Conservation (phyloP, 1,140 invertebrate genomes). For the Apolygus lucorum region DNA sequence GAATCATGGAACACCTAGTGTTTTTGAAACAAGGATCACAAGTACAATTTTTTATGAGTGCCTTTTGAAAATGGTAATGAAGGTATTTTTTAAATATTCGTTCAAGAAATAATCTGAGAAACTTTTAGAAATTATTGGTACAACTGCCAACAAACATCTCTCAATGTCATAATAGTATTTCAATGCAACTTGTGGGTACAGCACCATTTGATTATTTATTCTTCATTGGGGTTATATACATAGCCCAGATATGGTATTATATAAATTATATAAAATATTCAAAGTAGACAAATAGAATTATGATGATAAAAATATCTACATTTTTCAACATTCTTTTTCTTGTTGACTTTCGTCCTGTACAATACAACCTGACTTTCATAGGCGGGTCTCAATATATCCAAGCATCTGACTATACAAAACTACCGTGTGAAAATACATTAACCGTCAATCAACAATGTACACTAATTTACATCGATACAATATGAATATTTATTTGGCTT, state of each 20-base stretch:
- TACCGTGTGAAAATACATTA: slow-evolving; percentile 7
- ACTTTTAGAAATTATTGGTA: too few species aligned
- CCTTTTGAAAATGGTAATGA: too few species aligned
- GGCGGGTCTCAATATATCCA: not conserved
- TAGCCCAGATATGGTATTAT: not conserved
- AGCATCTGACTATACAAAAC: slow-evolving; percentile 14
- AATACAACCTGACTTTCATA: slow-evolving; percentile 8
- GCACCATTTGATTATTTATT: too few species aligned
- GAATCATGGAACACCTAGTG: too few species aligned
- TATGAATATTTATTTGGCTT: slow-evolving; percentile 26
- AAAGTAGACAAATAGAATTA: slow-evolving; percentile 5
- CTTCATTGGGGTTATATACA: not conserved
- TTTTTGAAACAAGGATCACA: too few species aligned
- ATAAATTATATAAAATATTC: slow-evolving; percentile 10
- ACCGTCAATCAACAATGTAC: slow-evolving; percentile 1
- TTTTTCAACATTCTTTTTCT: not conserved
- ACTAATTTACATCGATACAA: not conserved
- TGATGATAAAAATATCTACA: slow-evolving; percentile 12
- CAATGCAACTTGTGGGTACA: too few species aligned
- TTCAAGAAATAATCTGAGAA: too few species aligned
- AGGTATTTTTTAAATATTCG: too few species aligned
- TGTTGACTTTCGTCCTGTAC: slow-evolving; percentile 2
- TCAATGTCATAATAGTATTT: too few species aligned
- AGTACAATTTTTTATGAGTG: too few species aligned
- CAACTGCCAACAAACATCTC: too few species aligned